A percentile compares a stretch with the other conserved stretches of the same genome.
phyloP scores from a whole-genome alignment of 2,888 invertebrate genomes.

The Perizoma flavofasciatum region DNA sequence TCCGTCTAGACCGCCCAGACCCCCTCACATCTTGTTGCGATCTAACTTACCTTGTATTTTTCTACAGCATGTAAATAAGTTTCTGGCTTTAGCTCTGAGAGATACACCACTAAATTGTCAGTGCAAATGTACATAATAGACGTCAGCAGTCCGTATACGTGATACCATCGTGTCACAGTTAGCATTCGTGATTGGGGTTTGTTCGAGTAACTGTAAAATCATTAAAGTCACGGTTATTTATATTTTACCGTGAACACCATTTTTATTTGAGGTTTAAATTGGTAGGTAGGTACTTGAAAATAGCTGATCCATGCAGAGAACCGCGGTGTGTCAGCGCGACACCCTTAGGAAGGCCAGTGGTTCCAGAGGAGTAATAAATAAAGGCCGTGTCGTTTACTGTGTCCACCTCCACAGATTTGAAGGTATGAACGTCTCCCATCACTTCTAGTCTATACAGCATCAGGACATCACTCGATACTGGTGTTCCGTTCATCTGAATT shows the following conservation, averaged over 20 bases:
- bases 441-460: constrained; percentile 29
- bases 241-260: too few relatives aligned
- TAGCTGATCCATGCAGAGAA: constrained; percentile 50
- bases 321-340: constrained; percentile 86
- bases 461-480: constrained; percentile 28
- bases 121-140: constrained; percentile 82
- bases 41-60: constrained; percentile 77
- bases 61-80: constrained; percentile 84
- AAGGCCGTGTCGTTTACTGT: constrained; percentile 45
- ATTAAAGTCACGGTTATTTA: background rate
- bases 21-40: too few relatives aligned
- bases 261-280: background rate
- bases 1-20: too few relatives aligned
- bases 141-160: constrained; percentile 71
- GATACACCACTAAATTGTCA: constrained; percentile 67
- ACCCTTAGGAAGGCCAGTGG: constrained; percentile 90
- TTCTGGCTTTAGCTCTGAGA: constrained; percentile 87
- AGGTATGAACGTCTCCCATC: constrained; percentile 31
- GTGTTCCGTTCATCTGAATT: constrained; percentile 54
- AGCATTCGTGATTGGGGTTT: constrained; percentile 22
- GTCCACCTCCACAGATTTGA: constrained; percentile 37
- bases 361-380: constrained; percentile 85
- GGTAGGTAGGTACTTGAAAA: constrained; percentile 28
- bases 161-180: constrained; percentile 42
- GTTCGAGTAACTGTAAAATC: constrained; percentile 18